Base-by-base conservation (phyloP, 2,113 vertebrate species). In the Chionis minor region DNA sequence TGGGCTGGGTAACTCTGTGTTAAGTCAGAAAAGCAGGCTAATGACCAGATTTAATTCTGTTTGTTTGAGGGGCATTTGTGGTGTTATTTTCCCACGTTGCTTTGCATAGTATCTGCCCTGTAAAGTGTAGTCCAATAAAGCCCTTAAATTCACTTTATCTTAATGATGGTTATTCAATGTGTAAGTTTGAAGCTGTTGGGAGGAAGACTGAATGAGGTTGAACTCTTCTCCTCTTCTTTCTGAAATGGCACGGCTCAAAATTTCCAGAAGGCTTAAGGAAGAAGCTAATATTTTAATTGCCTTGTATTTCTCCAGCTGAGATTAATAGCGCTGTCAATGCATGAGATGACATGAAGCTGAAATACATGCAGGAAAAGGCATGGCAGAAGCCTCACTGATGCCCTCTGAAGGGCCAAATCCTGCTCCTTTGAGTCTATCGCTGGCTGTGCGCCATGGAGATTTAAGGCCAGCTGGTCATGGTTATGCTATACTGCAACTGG, bases 251-350 rank as follows among this genome's bases (percentile, higher is more conserved):
- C 61, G 1, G 26, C 55, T 97, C 56, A 94, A 47, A 79, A 51
- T 69, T 94, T 96, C 30, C 92, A 92, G 71, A 81, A 88, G 83
- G 59, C 32, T 86, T 84, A 58, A 94, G 62, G 79, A 95, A 92
- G n/a, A 91, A 77, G 80, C 61, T 96, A 96, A 65, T 97, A 69
- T 93, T 96, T 96, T 95, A 97, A 95, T 95, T 93, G 86, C 44
- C 85, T 93, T 94, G 22, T 84, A 85, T 96, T 94, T 94, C 75
- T 96, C 52, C 19, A 86, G 59, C 58, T 58, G 86, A 95, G 62
- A 92, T 96, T 74, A 97, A 96, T 95, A 95, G 92, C 2, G 5
- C 66, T 51, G 92, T 96, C 89, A 93, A 38, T 5, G 8, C 30
- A 5, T 51, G 52, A 92, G 67, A 59, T 85, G 94, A 87, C 80